Percentiles rank a stretch among this genome's conserved stretches.
phyloP scores from a whole-genome alignment of 2,113 vertebrate genomes.

The Lethenteron camtschaticum region DNA sequence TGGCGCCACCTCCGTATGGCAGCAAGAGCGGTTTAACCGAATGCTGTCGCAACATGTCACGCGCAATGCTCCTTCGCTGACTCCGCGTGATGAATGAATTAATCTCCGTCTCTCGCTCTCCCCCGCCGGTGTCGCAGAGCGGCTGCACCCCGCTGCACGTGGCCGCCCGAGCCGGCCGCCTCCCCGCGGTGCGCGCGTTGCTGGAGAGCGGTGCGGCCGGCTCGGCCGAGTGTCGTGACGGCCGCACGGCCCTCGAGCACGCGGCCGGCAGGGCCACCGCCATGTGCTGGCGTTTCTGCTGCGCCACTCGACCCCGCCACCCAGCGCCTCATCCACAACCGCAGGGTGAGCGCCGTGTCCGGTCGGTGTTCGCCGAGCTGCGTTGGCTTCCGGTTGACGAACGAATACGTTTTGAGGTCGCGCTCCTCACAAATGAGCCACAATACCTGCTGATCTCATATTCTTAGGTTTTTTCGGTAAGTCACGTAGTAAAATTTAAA shows the following conservation, averaged over 20 bases:
- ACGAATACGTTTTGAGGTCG: no score
- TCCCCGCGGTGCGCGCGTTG: slow-evolving; percentile 17
- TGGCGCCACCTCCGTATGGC: no score
- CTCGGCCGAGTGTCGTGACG: slow-evolving; percentile 14
- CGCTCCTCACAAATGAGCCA: no score
- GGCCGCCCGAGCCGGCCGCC: slow-evolving; percentile 17
- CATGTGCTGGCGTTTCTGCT: slow-evolving; percentile 19
- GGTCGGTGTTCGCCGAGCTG: no score
- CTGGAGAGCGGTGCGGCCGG: slow-evolving; percentile 18
- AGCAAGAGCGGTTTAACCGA: no score
- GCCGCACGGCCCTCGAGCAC: slow-evolving; percentile 17
- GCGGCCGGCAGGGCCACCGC: slow-evolving; percentile 19
- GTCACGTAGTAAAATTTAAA: no score
- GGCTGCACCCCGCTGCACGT: slow-evolving; percentile 19
- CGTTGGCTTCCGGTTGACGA: no score
- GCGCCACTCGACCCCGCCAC: slow-evolving; percentile 13
- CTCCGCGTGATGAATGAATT: no score
- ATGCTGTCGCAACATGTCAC: no score
- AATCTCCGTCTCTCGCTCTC: not conserved
- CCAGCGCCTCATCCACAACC: slow-evolving; percentile 18
- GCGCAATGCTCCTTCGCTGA: no score
- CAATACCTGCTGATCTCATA: no score
- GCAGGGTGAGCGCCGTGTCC: slow-evolving; percentile 13
- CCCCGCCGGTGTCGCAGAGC: slow-evolving; percentile 10
- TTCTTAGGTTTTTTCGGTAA: no score